Conservation (phyloP, 2,888 invertebrate genomes). For the Eilema sororculum region DNA sequence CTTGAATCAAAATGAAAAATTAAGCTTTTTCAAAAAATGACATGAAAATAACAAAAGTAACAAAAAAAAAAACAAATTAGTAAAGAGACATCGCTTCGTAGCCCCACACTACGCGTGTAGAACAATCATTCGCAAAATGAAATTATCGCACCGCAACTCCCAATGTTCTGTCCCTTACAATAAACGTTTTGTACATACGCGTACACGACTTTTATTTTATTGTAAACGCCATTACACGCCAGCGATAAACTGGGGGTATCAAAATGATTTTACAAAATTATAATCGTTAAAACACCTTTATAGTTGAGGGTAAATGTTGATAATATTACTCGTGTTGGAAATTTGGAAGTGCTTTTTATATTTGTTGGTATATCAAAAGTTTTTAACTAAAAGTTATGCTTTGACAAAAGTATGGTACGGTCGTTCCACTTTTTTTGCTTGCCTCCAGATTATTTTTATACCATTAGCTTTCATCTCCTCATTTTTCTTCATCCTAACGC, state of each 20-base stretch:
- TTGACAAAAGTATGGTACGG: too few relatives aligned
- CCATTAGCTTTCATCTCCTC: too few relatives aligned
- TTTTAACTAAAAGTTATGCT: too few relatives aligned
- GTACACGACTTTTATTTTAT: constrained; percentile 22
- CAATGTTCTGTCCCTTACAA: constrained; percentile 25
- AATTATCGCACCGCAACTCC: constrained; percentile 46
- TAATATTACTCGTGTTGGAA: not conserved
- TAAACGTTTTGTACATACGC: constrained; percentile 30
- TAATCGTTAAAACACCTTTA: not conserved
- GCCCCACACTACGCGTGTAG: constrained; percentile 32
- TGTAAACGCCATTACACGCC: not conserved
- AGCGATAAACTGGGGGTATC: constrained; percentile 1
- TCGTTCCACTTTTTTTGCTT: too few relatives aligned
- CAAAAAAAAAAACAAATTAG: too few relatives aligned
- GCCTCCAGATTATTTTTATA: too few relatives aligned
- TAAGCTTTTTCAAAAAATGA: too few relatives aligned
- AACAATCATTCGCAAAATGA: constrained; percentile 56
- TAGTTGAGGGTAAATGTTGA: not conserved
- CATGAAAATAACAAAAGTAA: not conserved
- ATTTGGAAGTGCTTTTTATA: not conserved
- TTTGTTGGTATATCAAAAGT: not conserved
- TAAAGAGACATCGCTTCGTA: constrained; percentile 18
- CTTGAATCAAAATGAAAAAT: too few relatives aligned
- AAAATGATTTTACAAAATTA: constrained; percentile 10
- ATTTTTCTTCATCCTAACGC: too few relatives aligned